Base-by-base conservation (phyloP, 2,888 invertebrate genomes). In the Latheticus oryzae region DNA sequence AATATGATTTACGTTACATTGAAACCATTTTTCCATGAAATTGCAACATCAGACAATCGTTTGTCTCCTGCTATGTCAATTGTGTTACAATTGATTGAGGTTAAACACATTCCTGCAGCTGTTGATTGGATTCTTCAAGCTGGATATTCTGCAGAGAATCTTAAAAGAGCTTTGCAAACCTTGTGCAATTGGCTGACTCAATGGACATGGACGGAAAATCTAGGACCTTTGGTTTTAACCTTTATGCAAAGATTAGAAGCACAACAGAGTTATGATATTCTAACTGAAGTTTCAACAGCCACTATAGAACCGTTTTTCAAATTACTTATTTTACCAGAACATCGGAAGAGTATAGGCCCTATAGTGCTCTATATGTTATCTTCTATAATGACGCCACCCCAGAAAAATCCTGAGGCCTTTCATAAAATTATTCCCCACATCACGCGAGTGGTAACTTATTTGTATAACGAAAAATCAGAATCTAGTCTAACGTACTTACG, bases 171-270 rank as follows among this genome's bases (percentile, higher is more conserved):
- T 0, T 78, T 91, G 1, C 80, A 81, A 11, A 83, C 86, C 35
- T 78, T 91, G 1, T 89, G 88, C 68, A 79, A 78, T n/a, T 91
- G 90, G 90, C 74, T 89, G 50, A 80, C 82, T 1, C 80, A 82
- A 48, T 87, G 87, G 82, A 83, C 83, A 13, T 83, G 83, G 58
- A 85, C 86, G 0, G 83, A 85, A 1, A 83, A 84, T 33, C 78
- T 91, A 0, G 85, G 86, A 15, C 80, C 83, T 5, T 87, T 90
- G 84, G 84, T 90, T 1, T 78, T 87, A 67, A 83, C 85, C 1
- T 85, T 88, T 62, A 84, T 91, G 68, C 82, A 81, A 63, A 86
- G 84, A 0, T 76, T 52, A 17, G 48, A 54, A 11, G 21, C 19
- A 1, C 76, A 79, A 12, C 72, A 77, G 1, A 80, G 80, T 47